Percentiles rank a stretch among this genome's conserved stretches.
Evolutionary conservation across 2,113 vertebrate genomes (phyloP).

Genomic region (Oryzias javanicus): DNA sequence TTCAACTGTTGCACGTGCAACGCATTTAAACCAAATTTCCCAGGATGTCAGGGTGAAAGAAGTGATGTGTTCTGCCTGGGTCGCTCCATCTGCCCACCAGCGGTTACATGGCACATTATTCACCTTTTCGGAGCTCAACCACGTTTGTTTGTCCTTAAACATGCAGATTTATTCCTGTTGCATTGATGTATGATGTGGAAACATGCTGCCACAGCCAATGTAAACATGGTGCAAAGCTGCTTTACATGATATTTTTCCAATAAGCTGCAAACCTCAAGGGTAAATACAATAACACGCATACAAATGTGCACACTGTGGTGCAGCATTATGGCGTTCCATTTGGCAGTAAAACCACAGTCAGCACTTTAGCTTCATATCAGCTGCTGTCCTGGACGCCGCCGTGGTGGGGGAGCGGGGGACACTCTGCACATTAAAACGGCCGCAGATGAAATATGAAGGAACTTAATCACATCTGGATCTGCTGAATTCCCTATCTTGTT

Average conservation of each 20-base stretch:
- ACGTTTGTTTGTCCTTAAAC: neutral
- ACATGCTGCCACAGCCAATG: neutral
- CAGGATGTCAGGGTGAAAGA: neutral
- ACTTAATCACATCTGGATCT: slow-evolving; percentile 35
- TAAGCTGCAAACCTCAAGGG: slow-evolving; percentile 18
- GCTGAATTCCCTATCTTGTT: slow-evolving; percentile 42
- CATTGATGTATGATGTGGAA: neutral
- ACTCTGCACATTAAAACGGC: slow-evolving; percentile 10
- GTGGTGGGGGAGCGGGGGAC: slow-evolving; percentile 13
- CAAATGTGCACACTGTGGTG: neutral
- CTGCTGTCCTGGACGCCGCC: slow-evolving; percentile 12
- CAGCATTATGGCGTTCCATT: slow-evolving; percentile 1
- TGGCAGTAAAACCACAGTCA: slow-evolving; percentile 13
- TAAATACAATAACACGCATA: slow-evolving; percentile 1
- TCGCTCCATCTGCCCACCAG: neutral
- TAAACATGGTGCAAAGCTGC: slow-evolving; percentile 13
- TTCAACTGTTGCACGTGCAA: too few relatives aligned
- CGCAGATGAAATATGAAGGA: slow-evolving; percentile 44
- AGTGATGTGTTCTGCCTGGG: too few relatives aligned
- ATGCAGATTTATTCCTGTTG: slow-evolving; percentile 3
- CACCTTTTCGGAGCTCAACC: neutral
- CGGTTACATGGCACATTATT: neutral
- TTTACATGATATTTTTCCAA: neutral
- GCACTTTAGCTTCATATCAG: slow-evolving; percentile 18
- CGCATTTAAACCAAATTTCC: neutral